A percentile compares a stretch with the other conserved stretches of the same genome.
Conservation (phyloP, 2,888 invertebrate species). For the Sussaba pulchella region DNA sequence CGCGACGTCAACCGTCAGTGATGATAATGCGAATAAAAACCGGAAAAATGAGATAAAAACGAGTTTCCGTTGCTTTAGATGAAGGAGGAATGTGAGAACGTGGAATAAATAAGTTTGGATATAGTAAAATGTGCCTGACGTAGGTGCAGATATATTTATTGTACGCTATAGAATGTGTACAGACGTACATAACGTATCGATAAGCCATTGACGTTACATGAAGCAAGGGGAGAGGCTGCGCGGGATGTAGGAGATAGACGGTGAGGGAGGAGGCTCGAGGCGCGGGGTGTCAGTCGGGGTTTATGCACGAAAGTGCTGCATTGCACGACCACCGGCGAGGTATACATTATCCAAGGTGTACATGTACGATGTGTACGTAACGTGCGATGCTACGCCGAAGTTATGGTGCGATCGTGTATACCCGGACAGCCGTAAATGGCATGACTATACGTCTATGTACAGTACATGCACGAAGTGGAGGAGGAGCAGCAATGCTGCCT, state of each 20-base stretch:
- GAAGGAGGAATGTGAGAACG: slow-evolving; percentile 8
- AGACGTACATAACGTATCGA: slow-evolving; percentile 48
- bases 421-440: not conserved
- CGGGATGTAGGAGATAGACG: not conserved
- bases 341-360: slow-evolving; percentile 40
- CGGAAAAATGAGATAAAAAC: not conserved
- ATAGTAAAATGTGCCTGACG: slow-evolving; percentile 51
- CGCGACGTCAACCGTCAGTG: slow-evolving; percentile 54
- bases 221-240: slow-evolving; percentile 34
- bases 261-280: slow-evolving; percentile 11
- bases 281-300: slow-evolving; percentile 45
- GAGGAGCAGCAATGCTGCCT: not conserved
- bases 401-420: slow-evolving; percentile 17
- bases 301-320: slow-evolving; percentile 53
- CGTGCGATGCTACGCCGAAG: slow-evolving; percentile 32
- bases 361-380: slow-evolving; percentile 18
- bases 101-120: slow-evolving; percentile 49
- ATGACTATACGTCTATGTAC: slow-evolving; percentile 4
- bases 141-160: slow-evolving; percentile 31
- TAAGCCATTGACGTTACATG: slow-evolving; percentile 60
- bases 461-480: not conserved
- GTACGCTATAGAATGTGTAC: slow-evolving; percentile 5
- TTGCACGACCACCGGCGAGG: slow-evolving; percentile 49
- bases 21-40: not conserved
- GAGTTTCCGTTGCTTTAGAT: not conserved